These are phyloP conservation scores for Epinotia nisella DNA, from an alignment of 2,888 invertebrate genomes.

Conservation along the genomic window DNA sequence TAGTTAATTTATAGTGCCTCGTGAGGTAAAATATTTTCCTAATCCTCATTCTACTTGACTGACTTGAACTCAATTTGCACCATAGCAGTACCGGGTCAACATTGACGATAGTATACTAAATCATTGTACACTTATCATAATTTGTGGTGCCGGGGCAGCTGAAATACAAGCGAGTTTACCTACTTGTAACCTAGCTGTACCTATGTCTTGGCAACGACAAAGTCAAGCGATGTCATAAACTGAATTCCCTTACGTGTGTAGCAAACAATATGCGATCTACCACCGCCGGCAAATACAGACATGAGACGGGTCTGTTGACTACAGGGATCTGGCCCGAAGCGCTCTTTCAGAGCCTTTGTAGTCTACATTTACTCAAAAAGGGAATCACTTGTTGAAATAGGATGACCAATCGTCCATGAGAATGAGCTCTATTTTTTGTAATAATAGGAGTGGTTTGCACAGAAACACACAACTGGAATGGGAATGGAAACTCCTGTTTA, in stretches of 20 bases:
- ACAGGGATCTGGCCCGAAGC: not conserved
- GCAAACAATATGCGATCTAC: slow-evolving; percentile 18
- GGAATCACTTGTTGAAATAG: not conserved
- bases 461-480: too few relatives aligned
- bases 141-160: not conserved
- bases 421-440: not conserved
- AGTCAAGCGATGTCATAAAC: slow-evolving; percentile 15
- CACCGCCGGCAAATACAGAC: not conserved
- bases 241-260: not conserved
- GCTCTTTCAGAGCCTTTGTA: not conserved
- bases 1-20: not conserved
- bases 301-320: slow-evolving; percentile 6
- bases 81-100: too few relatives aligned
- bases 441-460: not conserved
- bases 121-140: not conserved
- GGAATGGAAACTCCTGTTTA: too few relatives aligned
- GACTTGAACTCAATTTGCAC: too few relatives aligned
- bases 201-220: not conserved
- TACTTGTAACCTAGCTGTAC: not conserved
- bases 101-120: too few relatives aligned
- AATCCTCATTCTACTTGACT: too few relatives aligned
- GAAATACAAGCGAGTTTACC: not conserved
- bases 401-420: not conserved
- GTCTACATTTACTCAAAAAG: not conserved
- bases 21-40: not conserved